Evolutionary conservation across 2,113 vertebrate species (phyloP), one percentile per base, ranked within the genome.

Genomic region (Phoenicopterus ruber): DNA sequence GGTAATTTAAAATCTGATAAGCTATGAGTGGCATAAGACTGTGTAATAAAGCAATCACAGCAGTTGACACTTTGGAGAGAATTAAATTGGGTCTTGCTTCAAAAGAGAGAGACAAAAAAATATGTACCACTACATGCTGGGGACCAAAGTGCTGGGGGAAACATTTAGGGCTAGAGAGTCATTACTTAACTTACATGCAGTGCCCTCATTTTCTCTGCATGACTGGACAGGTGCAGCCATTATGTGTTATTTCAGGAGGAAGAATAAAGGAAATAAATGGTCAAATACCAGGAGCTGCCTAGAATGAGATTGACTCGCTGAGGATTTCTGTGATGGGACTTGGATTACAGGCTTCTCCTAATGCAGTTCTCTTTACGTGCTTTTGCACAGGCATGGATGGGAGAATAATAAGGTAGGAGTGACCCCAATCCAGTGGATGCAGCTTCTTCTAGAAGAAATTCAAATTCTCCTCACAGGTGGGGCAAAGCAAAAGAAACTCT

Each of bases 1-100:
- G 96, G 92, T 97, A 98, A 98, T 98, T 98, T 98, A 96, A 97
- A 97, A 97, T 97, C 94, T 96, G 95, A 97, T 98, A 98, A 97
- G 62, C 54, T 92, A 94, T 94, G 96, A 97, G 86, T 97, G 93
- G 85, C 93, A 95, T 76, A 93, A 93, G 91, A 83, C 77, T 95
- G n/a, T 36, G 90, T 95, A 98, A 97, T 97, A 98, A 98, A 92
- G 94, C 73, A 97, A 97, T 97, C 95, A 88, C 66, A 96, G 90
- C 57, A 85, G 95, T 25, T 97, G 97, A 97, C 90, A 97, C 80
- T 95, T 93, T 10, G 29, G 62, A 88, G 31, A 91, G 63, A 97
- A 97, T 96, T 96, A 84, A 96, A 89, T 86, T 92, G 84, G 81
- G 36, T 83, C 47, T 81, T 78, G 74, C 34, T 91, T 96, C 94